Conservation (phyloP, 2,888 invertebrate genomes). For the Tiliacea citrago region DNA sequence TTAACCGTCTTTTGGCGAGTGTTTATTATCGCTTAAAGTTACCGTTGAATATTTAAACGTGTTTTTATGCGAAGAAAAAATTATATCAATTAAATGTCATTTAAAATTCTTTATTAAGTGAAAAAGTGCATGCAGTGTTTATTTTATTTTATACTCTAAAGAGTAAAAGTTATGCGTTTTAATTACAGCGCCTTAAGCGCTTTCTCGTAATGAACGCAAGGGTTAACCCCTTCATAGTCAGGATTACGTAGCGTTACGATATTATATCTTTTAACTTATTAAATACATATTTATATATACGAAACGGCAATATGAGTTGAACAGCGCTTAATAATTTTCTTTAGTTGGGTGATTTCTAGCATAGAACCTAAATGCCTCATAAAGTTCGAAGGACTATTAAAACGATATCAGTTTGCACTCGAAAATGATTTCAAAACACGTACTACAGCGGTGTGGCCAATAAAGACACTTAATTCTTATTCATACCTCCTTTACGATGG, state of each 20-base stretch:
- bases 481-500: slow-evolving; percentile 64
- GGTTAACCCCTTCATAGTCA: slow-evolving; percentile 29
- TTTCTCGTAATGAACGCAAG: slow-evolving; percentile 14
- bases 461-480: slow-evolving; percentile 62
- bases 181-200: slow-evolving; percentile 22
- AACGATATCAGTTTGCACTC: slow-evolving; percentile 51
- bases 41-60: slow-evolving; percentile 65
- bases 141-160: slow-evolving; percentile 34
- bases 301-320: slow-evolving; percentile 48
- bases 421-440: slow-evolving; percentile 39
- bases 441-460: slow-evolving; percentile 43
- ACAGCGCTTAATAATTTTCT: slow-evolving; percentile 36
- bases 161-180: slow-evolving; percentile 38
- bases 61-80: slow-evolving; percentile 27
- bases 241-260: slow-evolving; percentile 47
- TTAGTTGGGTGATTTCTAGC: slow-evolving; percentile 57
- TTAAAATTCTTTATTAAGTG: slow-evolving; percentile 15
- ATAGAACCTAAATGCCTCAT: slow-evolving; percentile 48
- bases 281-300: slow-evolving; percentile 32
- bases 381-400: slow-evolving; percentile 59
- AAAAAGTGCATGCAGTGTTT: background rate
- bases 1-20: slow-evolving; percentile 65
- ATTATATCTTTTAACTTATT: slow-evolving; percentile 23
- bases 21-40: slow-evolving; percentile 67
- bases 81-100: slow-evolving; percentile 24